Base-by-base conservation (phyloP, 2,888 invertebrate species). In the Muschampia plurimacula region DNA sequence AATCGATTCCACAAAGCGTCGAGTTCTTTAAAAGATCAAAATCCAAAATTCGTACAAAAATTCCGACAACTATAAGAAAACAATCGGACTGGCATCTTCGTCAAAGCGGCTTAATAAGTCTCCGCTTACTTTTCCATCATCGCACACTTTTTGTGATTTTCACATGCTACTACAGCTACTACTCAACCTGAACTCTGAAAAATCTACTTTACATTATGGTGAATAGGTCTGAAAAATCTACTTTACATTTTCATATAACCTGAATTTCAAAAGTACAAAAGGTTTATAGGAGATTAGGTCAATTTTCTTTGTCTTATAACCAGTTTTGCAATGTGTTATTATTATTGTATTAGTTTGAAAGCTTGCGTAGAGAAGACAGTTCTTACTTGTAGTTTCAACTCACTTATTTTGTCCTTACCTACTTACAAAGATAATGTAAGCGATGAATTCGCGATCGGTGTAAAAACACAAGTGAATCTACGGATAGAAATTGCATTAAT, bases 351-450 rank as follows among this genome's bases (percentile, higher is more conserved):
- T 59, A 70, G 59, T 64, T 32, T 55, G 28, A 64, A 62, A 72
- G 63, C 66, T 62, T 62, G 22, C 83, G 84, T 86, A 85, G 83
- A 32, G 32, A 4, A 82, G 83, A 84, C 78, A 77, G 81, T 82
- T 74, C 79, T 84, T 90, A 90, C 89, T 90, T 91, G 83, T 87
- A 87, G 88, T 88, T 87, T 85, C 22, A 84, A 82, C 84, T 89
- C 89, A 89, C 90, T 91, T 91, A 91, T 90, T 91, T 91, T 89
- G 89, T 90, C 90, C 32, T 32, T 2, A 32, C 32, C 3, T 32
- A 32, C 90, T 87, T 89, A 92, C 88, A 86, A 88, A 90, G 91
- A 88, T 89, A 89, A 89, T 87, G 86, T 88, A 92, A 91, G 89
- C 86, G 86, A 83, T 82, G 89, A 89, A 89, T 90, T 86, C 85